A percentile compares a stretch with the other conserved stretches of the same genome.
Evolutionary conservation across 2,113 vertebrate species (phyloP).

Genomic region (Silurus meridionalis): DNA sequence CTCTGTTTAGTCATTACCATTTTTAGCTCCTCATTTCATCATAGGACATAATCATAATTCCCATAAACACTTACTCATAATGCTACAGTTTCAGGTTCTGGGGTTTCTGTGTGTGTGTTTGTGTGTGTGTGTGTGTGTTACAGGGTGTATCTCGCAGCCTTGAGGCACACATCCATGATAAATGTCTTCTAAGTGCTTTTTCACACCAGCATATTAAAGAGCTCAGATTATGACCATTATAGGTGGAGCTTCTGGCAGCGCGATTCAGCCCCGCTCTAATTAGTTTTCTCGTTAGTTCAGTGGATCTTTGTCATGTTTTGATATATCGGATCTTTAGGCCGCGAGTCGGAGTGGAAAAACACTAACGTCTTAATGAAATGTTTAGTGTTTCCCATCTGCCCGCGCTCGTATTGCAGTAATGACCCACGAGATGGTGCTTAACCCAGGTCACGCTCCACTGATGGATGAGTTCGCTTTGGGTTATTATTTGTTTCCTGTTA

Average conservation of each 20-base stretch:
- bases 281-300: slow-evolving; percentile 67
- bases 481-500: slow-evolving; percentile 56
- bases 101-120: not conserved
- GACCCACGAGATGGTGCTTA: slow-evolving; percentile 58
- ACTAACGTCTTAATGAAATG: slow-evolving; percentile 65
- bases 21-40: slow-evolving; percentile 9
- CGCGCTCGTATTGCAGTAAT: slow-evolving; percentile 62
- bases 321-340: slow-evolving; percentile 69
- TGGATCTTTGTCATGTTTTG: slow-evolving; percentile 59
- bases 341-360: slow-evolving; percentile 60
- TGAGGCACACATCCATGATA: slow-evolving; percentile 63
- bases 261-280: slow-evolving; percentile 69
- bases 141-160: slow-evolving; percentile 48
- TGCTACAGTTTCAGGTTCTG: not conserved
- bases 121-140: not conserved
- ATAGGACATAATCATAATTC: slow-evolving; percentile 17
- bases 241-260: slow-evolving; percentile 73
- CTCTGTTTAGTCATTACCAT: slow-evolving; percentile 10
- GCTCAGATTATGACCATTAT: slow-evolving; percentile 71
- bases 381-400: slow-evolving; percentile 69
- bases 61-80: slow-evolving; percentile 8
- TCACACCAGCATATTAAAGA: slow-evolving; percentile 69
- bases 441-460: slow-evolving; percentile 58
- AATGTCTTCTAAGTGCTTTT: slow-evolving; percentile 67
- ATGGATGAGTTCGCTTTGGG: slow-evolving; percentile 55